Evolutionary conservation across 2,888 invertebrate species (phyloP), one percentile per base, ranked within the genome.

Genomic region (Drosophila pegasa): DNA sequence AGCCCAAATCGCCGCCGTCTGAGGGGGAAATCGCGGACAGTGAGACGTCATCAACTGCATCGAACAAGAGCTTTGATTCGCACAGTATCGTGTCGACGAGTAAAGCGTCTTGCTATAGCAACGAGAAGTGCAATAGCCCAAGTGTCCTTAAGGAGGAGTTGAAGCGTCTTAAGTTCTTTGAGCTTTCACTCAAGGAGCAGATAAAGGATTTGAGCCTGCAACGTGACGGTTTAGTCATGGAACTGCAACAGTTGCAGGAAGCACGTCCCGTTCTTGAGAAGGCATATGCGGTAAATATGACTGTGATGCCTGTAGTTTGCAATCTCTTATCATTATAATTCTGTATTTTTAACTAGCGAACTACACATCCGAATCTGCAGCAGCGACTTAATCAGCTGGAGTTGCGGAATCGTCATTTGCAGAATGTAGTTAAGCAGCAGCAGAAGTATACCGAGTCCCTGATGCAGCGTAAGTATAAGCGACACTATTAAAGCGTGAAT

Each of bases 381-480:
- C 92, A 92, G 76, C 82, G 91, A 72, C 90, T 92, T n/a, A 92
- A 92, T 67, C 91, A 92, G 75, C 93, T 95, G 78, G 95, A 95
- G 85, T 93, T 94, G 78, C 93, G 94, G 70, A 94, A 94, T 89
- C 93, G 94, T 73, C 94, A 94, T 90, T 91, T 95, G 69, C 94
- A 95, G 89, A 92, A 93, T 72, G 93, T 94, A 54, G 92, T 95
- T 65, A 94, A 94, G 69, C 94, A 94, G 82, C 95, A 95, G 81
- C 95, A 95, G 83, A 93, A 94, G 57, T 94, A 94, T 80, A 93
- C 94, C n/a, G 94, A 95, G 87, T 93, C 94, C 72, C 92, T 94
- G 58, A 93, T 94, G 89, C 94, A 94, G 91, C 93, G 94, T 95
- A 93, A 93, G 94, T 93, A 3, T 0, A 16, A 12, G 1, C 20